Percentiles rank a stretch among this genome's conserved stretches.
Evolutionary conservation across 2,113 vertebrate genomes (phyloP).

Genomic region (Corythornis vintsioides): DNA sequence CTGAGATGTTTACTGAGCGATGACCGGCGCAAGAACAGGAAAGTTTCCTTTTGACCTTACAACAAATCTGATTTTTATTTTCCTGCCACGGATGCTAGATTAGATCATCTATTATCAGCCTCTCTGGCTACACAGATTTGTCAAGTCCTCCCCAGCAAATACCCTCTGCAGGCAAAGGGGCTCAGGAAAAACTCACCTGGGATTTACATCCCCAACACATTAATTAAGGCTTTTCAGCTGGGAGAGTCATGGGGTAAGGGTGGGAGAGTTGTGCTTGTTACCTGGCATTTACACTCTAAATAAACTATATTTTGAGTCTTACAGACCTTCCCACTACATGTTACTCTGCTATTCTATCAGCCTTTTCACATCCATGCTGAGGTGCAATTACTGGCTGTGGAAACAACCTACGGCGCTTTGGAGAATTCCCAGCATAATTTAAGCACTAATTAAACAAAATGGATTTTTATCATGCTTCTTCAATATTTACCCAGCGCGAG

Average conservation of each 20-base stretch:
- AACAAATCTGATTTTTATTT: conserved; percentile 16
- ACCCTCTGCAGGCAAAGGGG: not conserved
- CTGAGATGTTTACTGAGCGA: not conserved
- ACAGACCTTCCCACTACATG: not conserved
- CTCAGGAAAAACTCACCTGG: not conserved
- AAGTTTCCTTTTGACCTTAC: not conserved
- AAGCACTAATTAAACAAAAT: conserved; percentile 5
- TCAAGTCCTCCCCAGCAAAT: not conserved
- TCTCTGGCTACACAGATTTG: not conserved
- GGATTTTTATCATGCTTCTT: not conserved
- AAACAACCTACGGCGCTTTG: not conserved
- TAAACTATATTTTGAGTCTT: not conserved
- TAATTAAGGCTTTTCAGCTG: not conserved
- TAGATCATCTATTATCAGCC: conserved; percentile 5
- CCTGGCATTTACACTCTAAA: not conserved
- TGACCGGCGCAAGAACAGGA: not conserved
- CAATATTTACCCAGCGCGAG: not conserved
- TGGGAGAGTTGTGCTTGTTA: not conserved
- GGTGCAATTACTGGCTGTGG: not conserved
- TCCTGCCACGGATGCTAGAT: not conserved
- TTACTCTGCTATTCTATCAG: not conserved
- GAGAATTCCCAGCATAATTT: not conserved
- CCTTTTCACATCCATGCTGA: not conserved
- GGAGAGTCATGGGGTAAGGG: not conserved
- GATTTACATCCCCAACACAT: not conserved